These are phyloP conservation scores for Macropodus opercularis DNA, from an alignment of 2,797 vertebrate genomes.

Conservation along the genomic window DNA sequence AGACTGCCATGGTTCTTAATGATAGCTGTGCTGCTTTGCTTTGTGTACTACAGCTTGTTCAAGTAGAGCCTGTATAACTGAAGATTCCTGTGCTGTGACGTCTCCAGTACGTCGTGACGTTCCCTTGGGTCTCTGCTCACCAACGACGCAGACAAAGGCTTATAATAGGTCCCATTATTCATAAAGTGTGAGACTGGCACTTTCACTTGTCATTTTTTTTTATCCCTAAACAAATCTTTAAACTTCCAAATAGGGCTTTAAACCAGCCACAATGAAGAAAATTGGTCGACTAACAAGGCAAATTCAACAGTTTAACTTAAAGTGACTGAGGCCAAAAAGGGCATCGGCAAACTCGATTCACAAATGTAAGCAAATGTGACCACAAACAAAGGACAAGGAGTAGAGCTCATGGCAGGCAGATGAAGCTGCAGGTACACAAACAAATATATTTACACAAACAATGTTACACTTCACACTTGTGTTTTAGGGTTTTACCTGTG, in stretches of 20 bases:
- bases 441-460: conserved; percentile 48
- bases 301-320: conserved; percentile 22
- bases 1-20: conserved; percentile 1
- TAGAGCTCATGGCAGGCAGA: conserved; percentile 22
- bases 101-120: conserved; percentile 59
- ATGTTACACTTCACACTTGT: conserved; percentile 19
- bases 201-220: conserved; percentile 32
- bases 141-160: conserved; percentile 23
- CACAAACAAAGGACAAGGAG: background rate
- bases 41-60: conserved; percentile 9
- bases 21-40: conserved; percentile 18
- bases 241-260: conserved; percentile 14
- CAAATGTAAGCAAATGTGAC: background rate
- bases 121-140: conserved; percentile 31
- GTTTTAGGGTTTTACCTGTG: conserved; percentile 14
- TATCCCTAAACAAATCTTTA: conserved; percentile 26
- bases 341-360: conserved; percentile 21
- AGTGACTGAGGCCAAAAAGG: conserved; percentile 5
- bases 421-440: conserved; percentile 35
- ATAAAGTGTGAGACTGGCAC: conserved; percentile 43
- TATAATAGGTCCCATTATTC: conserved; percentile 42
- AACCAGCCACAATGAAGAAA: conserved; percentile 7
- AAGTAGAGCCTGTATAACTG: conserved; percentile 6
- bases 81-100: conserved; percentile 45
- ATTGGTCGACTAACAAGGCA: background rate